These are phyloP conservation scores for Axis porcinus DNA, from an alignment of 2,113 vertebrate species.

Conservation along the genomic window DNA sequence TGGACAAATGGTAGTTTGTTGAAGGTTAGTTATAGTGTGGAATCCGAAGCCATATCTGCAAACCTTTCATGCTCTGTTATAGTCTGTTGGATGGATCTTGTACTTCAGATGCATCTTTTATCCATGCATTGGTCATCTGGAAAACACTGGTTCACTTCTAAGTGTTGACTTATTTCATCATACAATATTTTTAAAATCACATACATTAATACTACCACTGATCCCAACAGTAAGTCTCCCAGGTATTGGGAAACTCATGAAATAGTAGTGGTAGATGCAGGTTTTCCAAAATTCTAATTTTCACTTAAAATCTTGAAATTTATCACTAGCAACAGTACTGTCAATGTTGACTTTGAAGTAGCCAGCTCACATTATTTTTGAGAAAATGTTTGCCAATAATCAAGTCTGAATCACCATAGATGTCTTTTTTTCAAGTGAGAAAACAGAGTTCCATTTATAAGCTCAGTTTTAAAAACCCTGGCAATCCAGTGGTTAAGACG, in stretches of 20 bases:
- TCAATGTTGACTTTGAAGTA: background rate
- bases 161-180: background rate
- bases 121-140: background rate
- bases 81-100: background rate
- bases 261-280: background rate
- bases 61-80: background rate
- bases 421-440: background rate
- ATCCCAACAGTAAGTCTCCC: background rate
- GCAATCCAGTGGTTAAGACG: background rate
- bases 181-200: background rate
- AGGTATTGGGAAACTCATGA: background rate
- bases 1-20: background rate
- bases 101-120: conserved; percentile 7
- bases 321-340: background rate
- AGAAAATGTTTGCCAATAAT: background rate
- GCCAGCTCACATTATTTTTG: background rate
- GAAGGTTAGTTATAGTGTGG: background rate
- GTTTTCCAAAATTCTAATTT: conserved; percentile 5
- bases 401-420: background rate
- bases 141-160: background rate
- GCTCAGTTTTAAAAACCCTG: background rate
- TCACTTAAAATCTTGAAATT: background rate
- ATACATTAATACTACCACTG: background rate
- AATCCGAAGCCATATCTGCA: background rate
- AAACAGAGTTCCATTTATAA: background rate